Evolutionary conservation across 1,140 invertebrate species (phyloP).

Genomic region (Habropoda laboriosa): DNA sequence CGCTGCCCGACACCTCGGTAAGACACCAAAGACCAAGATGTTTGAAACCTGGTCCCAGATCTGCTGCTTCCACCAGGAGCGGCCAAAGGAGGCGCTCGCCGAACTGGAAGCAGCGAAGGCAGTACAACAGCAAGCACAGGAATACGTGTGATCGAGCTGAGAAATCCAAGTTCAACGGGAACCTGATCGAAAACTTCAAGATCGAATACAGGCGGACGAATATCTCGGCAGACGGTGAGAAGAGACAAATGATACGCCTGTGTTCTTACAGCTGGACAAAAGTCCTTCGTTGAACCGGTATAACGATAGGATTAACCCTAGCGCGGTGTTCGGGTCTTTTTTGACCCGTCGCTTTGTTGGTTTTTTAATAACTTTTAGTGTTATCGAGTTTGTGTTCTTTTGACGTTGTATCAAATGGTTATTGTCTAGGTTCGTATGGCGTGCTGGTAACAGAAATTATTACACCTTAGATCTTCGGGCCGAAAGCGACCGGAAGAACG

Average conservation of each 20-base stretch:
- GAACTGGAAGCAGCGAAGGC: conserved; percentile 74
- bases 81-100: conserved; percentile 73
- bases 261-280: no score
- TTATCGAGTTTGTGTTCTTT: no score
- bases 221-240: conserved; percentile 74
- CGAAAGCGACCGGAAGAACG: no score
- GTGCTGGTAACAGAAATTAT: no score
- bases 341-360: no score
- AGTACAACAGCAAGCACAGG: conserved; percentile 71
- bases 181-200: conserved; percentile 91
- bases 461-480: no score
- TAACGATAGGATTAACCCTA: no score
- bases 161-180: conserved; percentile 89
- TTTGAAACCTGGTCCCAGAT: conserved; percentile 68
- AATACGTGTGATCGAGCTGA: conserved; percentile 87
- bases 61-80: conserved; percentile 65
- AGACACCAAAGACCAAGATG: conserved; percentile 87
- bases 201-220: conserved; percentile 87
- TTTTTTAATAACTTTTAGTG: no score
- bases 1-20: conserved; percentile 88
- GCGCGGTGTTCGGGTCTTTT: no score
- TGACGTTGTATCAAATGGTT: no score
- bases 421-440: no score
- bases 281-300: no score
- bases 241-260: not conserved